Base-by-base conservation (phyloP, 2,888 invertebrate species). In the Exephanes ischioxanthus region DNA sequence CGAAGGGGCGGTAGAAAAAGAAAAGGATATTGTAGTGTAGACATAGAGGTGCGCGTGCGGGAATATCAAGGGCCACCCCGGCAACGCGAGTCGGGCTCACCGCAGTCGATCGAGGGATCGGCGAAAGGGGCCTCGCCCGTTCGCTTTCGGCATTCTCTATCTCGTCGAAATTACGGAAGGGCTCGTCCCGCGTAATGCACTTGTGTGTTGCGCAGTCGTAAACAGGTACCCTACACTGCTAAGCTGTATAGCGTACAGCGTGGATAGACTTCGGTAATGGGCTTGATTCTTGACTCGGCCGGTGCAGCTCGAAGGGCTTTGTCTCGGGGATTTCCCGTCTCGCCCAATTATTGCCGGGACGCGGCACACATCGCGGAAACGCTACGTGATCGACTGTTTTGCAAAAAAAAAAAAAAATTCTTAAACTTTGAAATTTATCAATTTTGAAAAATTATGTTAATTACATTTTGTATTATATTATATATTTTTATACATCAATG, bases 161-260 rank as follows among this genome's bases (percentile, higher is more conserved):
- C 80, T 80, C 66, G 61, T 72, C 72, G 72, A 66, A 80, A 80
- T 80, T 80, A 72, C 72, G 66, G 26, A 80, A 80, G 66, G 80
- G 53, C 66, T 80, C 63, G 72, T 71, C 80, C 63, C 66, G 51
- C 61, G 45, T 55, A 45, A 16, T 68, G 58, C 55, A 68, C 26
- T 45, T 11, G 19, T 48, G 19, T 80, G 66, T 48, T 58, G 73
- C 26, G 5, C 48, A 75, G 33, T 75, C 73, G 58, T 68, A 68
- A 80, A 75, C 80, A 76, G 76, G 63, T 76, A 76, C 63, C 33
- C 33, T 51, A 22, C 33, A 22, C 6, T n/a, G 63, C 19, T 14
- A 26, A 11, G 45, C 58, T 30, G 6, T 30, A 61, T 51, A 70
- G 22, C 7, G 6, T 45, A 61, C 51, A 70, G 22, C 7, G 48